A percentile compares a stretch with the other conserved stretches of the same genome.
These are phyloP conservation scores for Calameuta idolon DNA, from an alignment of 2,888 invertebrate genomes.

Conservation along the genomic window DNA sequence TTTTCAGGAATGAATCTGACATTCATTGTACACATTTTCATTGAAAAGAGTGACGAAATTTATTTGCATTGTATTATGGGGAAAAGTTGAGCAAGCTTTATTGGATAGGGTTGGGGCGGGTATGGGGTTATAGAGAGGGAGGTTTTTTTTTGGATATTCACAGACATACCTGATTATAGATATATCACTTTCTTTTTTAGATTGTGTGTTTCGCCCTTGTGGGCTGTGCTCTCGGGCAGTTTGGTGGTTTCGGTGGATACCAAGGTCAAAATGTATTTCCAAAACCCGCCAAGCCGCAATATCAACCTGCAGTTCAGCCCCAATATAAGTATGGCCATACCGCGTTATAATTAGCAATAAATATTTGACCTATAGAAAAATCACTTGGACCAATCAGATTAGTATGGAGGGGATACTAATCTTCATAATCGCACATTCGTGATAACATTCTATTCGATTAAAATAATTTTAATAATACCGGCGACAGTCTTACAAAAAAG, in stretches of 20 bases:
- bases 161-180: neutral
- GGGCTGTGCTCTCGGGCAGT: constrained; percentile 54
- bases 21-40: neutral
- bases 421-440: neutral
- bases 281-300: constrained; percentile 41
- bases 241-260: constrained; percentile 45
- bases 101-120: neutral
- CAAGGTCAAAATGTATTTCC: constrained; percentile 40
- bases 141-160: neutral
- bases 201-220: constrained; percentile 48
- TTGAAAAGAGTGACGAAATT: neutral
- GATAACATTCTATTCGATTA: neutral
- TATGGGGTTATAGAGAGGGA: too few relatives aligned
- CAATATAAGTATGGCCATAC: neutral
- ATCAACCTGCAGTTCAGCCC: constrained; percentile 33
- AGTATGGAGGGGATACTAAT: neutral
- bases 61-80: neutral
- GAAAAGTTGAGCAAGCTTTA: neutral
- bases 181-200: constrained; percentile 43
- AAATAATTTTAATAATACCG: neutral
- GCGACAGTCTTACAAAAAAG: neutral
- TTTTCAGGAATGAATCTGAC: neutral
- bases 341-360: neutral
- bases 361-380: neutral
- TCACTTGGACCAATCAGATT: neutral